phyloP scores from a whole-genome alignment of 2,797 vertebrate genomes.

The Dermochelys coriacea region DNA sequence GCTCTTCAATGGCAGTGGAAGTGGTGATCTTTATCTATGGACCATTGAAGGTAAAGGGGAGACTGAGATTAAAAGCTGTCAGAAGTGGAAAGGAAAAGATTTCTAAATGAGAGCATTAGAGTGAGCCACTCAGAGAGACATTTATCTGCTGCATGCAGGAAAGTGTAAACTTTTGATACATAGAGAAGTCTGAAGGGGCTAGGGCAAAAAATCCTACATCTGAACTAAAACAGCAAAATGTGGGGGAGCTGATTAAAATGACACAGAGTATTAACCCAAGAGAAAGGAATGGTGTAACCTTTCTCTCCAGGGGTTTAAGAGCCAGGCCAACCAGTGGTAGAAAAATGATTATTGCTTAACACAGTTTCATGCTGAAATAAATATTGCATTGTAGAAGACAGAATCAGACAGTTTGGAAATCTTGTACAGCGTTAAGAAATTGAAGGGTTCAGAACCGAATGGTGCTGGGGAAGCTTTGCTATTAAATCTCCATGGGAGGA shows the following conservation, averaged over 20 bases:
- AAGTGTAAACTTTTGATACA: not conserved
- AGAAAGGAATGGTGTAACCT: not conserved
- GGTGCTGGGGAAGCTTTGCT: not conserved
- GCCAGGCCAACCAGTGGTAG: slow-evolving; percentile 35
- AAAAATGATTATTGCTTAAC: slow-evolving; percentile 5
- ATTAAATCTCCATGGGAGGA: not conserved
- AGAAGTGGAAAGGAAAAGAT: not conserved
- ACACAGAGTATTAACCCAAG: not conserved
- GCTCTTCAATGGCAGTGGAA: not conserved
- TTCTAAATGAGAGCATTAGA: no score
- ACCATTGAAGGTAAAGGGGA: not conserved
- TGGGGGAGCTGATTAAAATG: not conserved
- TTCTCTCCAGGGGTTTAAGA: slow-evolving; percentile 58
- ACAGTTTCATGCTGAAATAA: not conserved
- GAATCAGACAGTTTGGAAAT: not conserved
- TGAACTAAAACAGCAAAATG: not conserved
- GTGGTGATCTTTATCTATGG: not conserved
- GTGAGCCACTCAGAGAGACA: not conserved
- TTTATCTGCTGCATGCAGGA: not conserved
- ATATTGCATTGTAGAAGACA: not conserved
- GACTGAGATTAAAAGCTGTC: not conserved
- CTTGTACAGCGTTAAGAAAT: not conserved
- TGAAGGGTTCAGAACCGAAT: not conserved
- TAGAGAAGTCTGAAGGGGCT: not conserved
- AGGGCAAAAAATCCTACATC: not conserved